Conservation (phyloP, 2,797 vertebrate species). For the Galago senegalensis region DNA sequence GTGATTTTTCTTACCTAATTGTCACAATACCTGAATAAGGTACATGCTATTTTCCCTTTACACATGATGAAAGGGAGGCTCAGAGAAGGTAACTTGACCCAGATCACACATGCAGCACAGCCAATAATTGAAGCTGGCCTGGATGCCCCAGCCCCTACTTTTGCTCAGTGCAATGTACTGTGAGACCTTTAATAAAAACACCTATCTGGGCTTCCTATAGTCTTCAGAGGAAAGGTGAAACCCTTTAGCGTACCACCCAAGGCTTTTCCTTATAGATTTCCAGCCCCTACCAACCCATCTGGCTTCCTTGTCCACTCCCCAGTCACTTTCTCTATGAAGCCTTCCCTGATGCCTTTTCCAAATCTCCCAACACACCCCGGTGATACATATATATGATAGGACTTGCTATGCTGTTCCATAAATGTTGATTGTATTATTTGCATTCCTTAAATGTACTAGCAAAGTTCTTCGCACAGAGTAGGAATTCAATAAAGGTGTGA, state of each 20-base stretch:
- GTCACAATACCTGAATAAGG: slow-evolving; percentile 3
- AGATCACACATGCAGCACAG: background rate
- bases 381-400: background rate
- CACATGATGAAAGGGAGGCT: slow-evolving; percentile 10
- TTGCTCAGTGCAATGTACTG: background rate
- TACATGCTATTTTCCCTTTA: slow-evolving; percentile 9
- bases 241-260: background rate
- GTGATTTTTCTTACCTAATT: background rate
- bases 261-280: slow-evolving; percentile 8
- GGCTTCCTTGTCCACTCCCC: background rate
- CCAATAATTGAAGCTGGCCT: background rate
- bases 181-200: background rate
- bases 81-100: slow-evolving; percentile 13
- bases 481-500: slow-evolving; percentile 3
- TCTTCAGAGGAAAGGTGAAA: slow-evolving; percentile 43
- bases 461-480: slow-evolving; percentile 24
- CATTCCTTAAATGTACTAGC: background rate
- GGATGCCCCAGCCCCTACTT: background rate
- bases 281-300: background rate
- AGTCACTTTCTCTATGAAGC: background rate
- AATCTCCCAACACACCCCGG: background rate
- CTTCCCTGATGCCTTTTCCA: background rate
- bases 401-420: background rate
- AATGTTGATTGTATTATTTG: slow-evolving; percentile 11
- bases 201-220: background rate